Evolutionary conservation across 2,888 invertebrate species (phyloP), one percentile per base, ranked within the genome.

Genomic region (Drosophila recens): DNA sequence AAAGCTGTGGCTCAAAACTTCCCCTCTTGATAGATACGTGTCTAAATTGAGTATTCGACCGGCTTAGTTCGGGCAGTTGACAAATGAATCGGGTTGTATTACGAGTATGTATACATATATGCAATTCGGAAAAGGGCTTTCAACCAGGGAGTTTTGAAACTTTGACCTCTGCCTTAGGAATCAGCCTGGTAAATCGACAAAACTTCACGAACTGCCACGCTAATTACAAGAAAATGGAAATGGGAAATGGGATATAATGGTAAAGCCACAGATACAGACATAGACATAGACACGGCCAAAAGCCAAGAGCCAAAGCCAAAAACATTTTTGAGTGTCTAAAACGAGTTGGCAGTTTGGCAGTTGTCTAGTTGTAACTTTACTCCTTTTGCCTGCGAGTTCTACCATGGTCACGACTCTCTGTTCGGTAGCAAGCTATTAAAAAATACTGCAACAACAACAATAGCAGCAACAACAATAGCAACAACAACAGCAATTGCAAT

Each of bases 371-470:
- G 38, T 56, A 68, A 58, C 38, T 57, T 62, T 34, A 40, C 54
- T 66, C 73, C 49, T 69, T 54, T 66, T 43, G 71, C 54, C 67
- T 59, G 57, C 10, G 23, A 62, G 57, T 75, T 57, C 70, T 75
- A 23, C 86, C 82, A 86, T 86, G 84, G 84, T 84, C 86, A 84
- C 84, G 84, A 79, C 65, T 78, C 56, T 42, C 61, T 59, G 82
- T 82, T 76, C 86, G 80, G 84, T 86, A 84, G 84, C 84, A 80
- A 83, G 86, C 84, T 82, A 84, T 84, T 84, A 83, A 84, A 84
- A 81, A 84, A 72, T 72, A 79, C 78, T 73, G 75, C 68, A 66
- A 66, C 51, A 72, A 53, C 52, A 61, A 4, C 6, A 63, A 40
- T n/a, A 56, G 15, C 56, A 57, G 27, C 58, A 38, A 67, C 42